Evolutionary conservation across 2,113 vertebrate species (phyloP), one percentile per base, ranked within the genome.

Genomic region (Dinomys branickii): DNA sequence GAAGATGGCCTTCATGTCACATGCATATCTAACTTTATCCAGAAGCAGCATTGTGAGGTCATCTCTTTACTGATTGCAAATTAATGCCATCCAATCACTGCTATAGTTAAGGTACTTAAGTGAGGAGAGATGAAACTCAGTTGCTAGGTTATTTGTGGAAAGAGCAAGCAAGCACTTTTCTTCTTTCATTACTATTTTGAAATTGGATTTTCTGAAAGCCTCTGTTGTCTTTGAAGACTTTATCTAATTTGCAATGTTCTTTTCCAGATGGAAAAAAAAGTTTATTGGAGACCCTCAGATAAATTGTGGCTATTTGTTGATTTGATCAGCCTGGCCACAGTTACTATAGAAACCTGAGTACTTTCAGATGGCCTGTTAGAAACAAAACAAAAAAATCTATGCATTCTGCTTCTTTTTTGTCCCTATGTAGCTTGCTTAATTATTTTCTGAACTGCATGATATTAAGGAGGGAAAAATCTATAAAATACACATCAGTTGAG

Each of bases 331-430:
- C 77, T 0, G 94, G 93, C 96, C 50, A 69, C 20, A 59, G 98
- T 98, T 98, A 91, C 98, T 97, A 97, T 98, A 97, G 98, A 97
- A 98, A 98, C 98, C 96, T 59, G 85, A 88, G 61, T 84, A 50
- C 85, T 97, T 98, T 96, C 96, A 38, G 65, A 81, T 95, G 97
- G 95, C 97, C 97, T 96, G 61, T 0, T 58, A 87, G 97, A 93
- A 96, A 94, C 96, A 94, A 96, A 96, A 63, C 33, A 82, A 90
- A 82, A 90, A 96, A 96, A 84, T 96, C 97, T 97, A 41, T 92
- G 9, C 52, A 94, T 59, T 95, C 93, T 94, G 47, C 86, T 77
- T 93, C 58, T 95, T 94, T 94, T 52, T 88, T 73, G 61, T 63
- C 69, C 78, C 81, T 56, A 35, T 73, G 63, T 63, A 83, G 71